phyloP scores from a whole-genome alignment of 2,888 invertebrate genomes.

The Cinara cedri region DNA sequence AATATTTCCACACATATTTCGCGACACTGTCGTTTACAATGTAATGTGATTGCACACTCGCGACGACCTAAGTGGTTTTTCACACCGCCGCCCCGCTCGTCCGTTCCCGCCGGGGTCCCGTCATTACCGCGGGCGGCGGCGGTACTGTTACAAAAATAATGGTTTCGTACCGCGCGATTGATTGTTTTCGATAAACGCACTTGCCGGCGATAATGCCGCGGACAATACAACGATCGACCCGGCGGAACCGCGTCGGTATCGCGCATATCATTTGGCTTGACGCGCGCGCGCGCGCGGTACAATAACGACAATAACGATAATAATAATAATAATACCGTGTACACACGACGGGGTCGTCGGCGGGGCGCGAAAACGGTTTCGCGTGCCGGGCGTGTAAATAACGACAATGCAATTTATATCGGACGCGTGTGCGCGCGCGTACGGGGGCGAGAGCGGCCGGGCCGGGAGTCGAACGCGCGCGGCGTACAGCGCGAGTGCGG shows the following conservation, averaged over 20 bases:
- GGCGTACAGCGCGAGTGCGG: too few relatives aligned
- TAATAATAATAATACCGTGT: background rate
- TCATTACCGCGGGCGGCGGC: too few relatives aligned
- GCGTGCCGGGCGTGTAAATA: background rate
- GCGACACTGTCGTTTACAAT: too few relatives aligned
- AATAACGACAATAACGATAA: background rate
- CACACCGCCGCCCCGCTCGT: too few relatives aligned
- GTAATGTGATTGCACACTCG: too few relatives aligned
- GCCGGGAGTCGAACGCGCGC: background rate
- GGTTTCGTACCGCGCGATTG: background rate
- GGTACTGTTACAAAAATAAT: too few relatives aligned
- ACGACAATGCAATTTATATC: too few relatives aligned
- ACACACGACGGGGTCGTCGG: background rate
- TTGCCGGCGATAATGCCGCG: background rate
- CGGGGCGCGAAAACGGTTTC: conserved; percentile 36
- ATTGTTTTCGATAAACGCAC: background rate
- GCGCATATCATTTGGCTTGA: too few relatives aligned
- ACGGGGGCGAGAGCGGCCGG: background rate
- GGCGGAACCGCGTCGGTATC: conserved; percentile 9
- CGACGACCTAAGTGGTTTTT: too few relatives aligned
- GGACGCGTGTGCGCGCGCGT: background rate
- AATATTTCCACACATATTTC: too few relatives aligned
- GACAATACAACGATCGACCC: background rate
- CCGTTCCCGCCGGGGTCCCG: too few relatives aligned
- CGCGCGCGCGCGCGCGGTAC: background rate